Evolutionary conservation across 2,888 invertebrate species (phyloP), one percentile per base, ranked within the genome.

Genomic region (Auanema freiburgensis): DNA sequence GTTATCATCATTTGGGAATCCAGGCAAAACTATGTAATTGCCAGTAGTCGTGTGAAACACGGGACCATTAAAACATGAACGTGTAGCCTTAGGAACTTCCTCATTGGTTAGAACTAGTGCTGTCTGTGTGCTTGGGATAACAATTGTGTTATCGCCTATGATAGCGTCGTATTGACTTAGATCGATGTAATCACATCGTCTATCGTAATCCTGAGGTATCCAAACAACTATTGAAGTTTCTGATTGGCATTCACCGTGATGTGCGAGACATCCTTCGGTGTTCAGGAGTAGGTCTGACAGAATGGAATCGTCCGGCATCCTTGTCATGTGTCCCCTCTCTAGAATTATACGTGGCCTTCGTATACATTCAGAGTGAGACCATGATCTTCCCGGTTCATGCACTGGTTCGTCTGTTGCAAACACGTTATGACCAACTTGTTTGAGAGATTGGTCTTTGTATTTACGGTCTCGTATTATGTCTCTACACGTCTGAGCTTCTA

Each of bases 271-370:
- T 44, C 21, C 42, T 40, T 12, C n/a, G 8, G 41, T 56, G 41
- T 56, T 56, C 10, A 43, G n/a, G 1, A 56, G 1, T 2, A 56
- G 21, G 3, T 41, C 40, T 1, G 56, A 16, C n/a, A 56, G 11
- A 2, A 56, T 41, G 1, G 56, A 16, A 2, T 24, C 56, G 42
- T 56, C 56, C 40, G 12, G 42, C 23, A 56, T 41, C 10, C 18
- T 11, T 11, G 16, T 33, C 24, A 57, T 23, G 18, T 16, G n/a
- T 8, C 57, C 57, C 16, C 33, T 57, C 25, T 57, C 24, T n/a
- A 57, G 11, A 14, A 57, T 8, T 23, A 57, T 49, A 14, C 46
- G 10, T 2, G 25, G 8, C 6, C 24, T 10, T 11, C 10, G 23
- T 10, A 23, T 44, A 46, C 57, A 57, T 54, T 8, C 23, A 11